Percentiles rank a stretch among this genome's conserved stretches.
These are phyloP conservation scores for Gouania willdenowi DNA, from an alignment of 2,797 vertebrate species.

Conservation along the genomic window DNA sequence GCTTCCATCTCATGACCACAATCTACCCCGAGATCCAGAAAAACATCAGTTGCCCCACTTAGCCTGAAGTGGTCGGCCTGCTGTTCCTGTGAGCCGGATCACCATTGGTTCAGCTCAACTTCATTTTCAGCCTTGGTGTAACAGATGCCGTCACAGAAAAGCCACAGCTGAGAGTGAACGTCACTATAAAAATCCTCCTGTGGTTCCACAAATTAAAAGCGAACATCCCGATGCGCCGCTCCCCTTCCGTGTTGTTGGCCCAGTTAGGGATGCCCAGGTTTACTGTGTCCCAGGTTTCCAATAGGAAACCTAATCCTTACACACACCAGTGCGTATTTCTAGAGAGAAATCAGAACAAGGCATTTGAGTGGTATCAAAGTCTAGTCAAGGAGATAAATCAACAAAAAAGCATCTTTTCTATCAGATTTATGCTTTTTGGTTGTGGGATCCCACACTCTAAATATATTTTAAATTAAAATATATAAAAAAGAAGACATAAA, in stretches of 20 bases:
- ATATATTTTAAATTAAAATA: no score
- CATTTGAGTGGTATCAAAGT: no score
- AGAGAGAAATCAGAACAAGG: no score
- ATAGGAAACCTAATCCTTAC: conserved; percentile 18
- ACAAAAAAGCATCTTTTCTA: no score
- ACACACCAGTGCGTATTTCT: no score
- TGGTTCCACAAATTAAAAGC: conserved; percentile 28
- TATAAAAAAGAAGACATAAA: no score
- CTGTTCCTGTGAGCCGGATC: neutral
- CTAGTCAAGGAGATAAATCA: no score
- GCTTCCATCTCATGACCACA: conserved; percentile 7
- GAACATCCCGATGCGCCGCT: conserved; percentile 40
- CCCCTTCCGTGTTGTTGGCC: conserved; percentile 8
- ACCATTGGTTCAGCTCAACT: conserved; percentile 11
- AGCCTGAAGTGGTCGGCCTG: conserved; percentile 4
- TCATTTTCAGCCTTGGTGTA: conserved; percentile 11
- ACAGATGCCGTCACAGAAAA: conserved; percentile 15
- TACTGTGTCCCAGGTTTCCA: neutral
- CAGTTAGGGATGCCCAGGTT: conserved; percentile 24
- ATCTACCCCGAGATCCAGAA: conserved; percentile 7
- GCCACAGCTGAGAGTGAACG: conserved; percentile 26
- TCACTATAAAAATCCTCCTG: conserved; percentile 53
- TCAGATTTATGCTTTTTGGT: no score
- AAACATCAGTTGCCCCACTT: conserved; percentile 4
- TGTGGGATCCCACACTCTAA: no score